Evolutionary conservation across 2,888 invertebrate species (phyloP).

Genomic region (Caenorhabditis angaria): DNA sequence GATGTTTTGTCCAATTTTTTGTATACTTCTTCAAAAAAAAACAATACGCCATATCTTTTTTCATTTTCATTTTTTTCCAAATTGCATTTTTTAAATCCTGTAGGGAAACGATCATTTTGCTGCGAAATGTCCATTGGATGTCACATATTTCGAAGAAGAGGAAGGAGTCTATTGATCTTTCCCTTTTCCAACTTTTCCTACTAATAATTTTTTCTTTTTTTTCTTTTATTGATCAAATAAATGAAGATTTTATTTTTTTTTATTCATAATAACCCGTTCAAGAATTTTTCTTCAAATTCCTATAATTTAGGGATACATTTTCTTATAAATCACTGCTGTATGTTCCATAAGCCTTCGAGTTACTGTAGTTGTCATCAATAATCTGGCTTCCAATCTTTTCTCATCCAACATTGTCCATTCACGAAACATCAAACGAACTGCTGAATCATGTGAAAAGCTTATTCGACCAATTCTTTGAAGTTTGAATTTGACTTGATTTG

Average conservation of each 20-base stretch:
- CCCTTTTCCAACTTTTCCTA: too few species aligned
- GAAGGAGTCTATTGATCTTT: constrained; percentile 8
- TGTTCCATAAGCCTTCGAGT: constrained; percentile 67
- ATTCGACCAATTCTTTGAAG: constrained; percentile 66
- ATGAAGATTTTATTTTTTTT: too few species aligned
- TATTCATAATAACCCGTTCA: too few species aligned
- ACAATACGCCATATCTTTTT: constrained; percentile 8
- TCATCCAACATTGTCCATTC: constrained; percentile 71
- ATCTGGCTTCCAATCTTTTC: constrained; percentile 63
- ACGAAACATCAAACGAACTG: constrained; percentile 70
- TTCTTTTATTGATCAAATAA: too few species aligned
- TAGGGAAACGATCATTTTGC: constrained; percentile 69
- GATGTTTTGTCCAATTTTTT: constrained; percentile 7
- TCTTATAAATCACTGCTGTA: constrained; percentile 67
- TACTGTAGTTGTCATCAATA: constrained; percentile 68
- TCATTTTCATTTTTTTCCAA: constrained; percentile 15
- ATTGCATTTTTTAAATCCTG: constrained; percentile 6
- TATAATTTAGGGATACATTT: constrained; percentile 62
- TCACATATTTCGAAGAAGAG: constrained; percentile 71
- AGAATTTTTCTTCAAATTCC: too few species aligned
- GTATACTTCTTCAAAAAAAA: constrained; percentile 6
- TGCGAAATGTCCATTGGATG: constrained; percentile 63
- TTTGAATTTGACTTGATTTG: constrained; percentile 63
- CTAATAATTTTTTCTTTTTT: too few species aligned
- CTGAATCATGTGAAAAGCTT: constrained; percentile 69